Conservation (phyloP, 1,140 invertebrate genomes). For the Sitophilus oryzae region DNA sequence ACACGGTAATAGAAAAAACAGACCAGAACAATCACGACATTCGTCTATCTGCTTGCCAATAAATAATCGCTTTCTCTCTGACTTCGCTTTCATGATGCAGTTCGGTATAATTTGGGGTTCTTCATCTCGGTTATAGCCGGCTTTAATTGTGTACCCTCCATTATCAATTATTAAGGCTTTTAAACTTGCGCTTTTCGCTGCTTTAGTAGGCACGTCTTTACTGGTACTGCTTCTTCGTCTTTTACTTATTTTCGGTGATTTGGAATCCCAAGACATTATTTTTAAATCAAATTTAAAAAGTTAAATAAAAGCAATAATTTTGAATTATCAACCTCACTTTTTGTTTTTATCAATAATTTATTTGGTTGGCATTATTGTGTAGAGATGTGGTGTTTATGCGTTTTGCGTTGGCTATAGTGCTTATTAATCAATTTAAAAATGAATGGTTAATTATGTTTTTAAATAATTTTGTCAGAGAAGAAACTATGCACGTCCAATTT, state of each 20-base stretch:
- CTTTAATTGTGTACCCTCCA: constrained; percentile 80
- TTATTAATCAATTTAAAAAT: no score
- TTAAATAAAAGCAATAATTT: no score
- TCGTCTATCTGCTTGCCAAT: constrained; percentile 92
- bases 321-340: no score
- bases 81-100: constrained; percentile 97
- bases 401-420: no score
- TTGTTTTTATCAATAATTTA: no score
- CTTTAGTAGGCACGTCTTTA: constrained; percentile 1
- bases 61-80: constrained; percentile 86
- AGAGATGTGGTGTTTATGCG: no score
- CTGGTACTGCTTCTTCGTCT: constrained; percentile 17
- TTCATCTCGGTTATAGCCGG: constrained; percentile 63
- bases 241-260: constrained; percentile 10
- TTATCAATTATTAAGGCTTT: constrained; percentile 70
- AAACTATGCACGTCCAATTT: no score
- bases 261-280: constrained; percentile 6
- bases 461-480: no score
- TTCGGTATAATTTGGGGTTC: constrained; percentile 81
- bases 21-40: constrained; percentile 88
- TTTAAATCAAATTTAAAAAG: no score
- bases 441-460: no score
- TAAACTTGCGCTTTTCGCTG: constrained; percentile 7
- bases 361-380: no score
- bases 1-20: constrained; percentile 92